Evolutionary conservation across 1,140 invertebrate genomes (phyloP).

Genomic region (Lepidotrigona ventralis): DNA sequence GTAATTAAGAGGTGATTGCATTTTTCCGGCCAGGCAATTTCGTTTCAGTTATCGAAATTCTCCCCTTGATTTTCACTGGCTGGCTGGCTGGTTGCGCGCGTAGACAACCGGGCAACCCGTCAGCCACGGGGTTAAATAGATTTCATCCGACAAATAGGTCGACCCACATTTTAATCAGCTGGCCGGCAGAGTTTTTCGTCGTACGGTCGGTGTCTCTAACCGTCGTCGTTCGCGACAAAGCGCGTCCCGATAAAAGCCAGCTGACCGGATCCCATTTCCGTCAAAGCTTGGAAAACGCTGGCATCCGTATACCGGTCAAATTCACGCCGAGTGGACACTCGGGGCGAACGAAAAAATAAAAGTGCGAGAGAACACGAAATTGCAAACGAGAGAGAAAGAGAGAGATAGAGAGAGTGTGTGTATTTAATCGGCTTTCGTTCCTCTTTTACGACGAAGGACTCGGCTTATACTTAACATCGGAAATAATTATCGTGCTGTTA

Average conservation of each 20-base stretch:
- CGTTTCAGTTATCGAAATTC: slow-evolving; percentile 36
- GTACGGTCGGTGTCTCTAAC: not conserved
- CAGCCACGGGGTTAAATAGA: slow-evolving; percentile 2
- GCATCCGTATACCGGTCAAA: not conserved
- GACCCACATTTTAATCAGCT: slow-evolving; percentile 24
- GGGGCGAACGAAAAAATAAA: not conserved
- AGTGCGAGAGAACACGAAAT: slow-evolving; percentile 33
- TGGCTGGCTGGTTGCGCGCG: not conserved
- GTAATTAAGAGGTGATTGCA: slow-evolving; percentile 27
- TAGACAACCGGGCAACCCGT: not conserved
- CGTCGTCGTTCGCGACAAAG: not conserved
- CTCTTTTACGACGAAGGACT: slow-evolving; percentile 14
- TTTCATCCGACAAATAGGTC: slow-evolving; percentile 18
- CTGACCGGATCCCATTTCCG: slow-evolving; percentile 13
- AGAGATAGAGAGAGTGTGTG: slow-evolving; percentile 1
- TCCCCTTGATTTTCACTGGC: not conserved
- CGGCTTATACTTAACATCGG: slow-evolving; percentile 46
- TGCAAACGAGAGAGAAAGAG: not conserved
- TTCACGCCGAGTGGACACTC: not conserved
- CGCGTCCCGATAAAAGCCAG: not conserved
- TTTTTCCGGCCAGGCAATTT: slow-evolving; percentile 10
- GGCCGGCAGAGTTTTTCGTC: not conserved
- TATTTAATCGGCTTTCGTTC: slow-evolving; percentile 59
- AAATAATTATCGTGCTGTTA: slow-evolving; percentile 32
- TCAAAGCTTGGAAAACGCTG: not conserved